Evolutionary conservation across 2,797 vertebrate genomes (phyloP), one percentile per base, ranked within the genome.

Genomic region (Chloroceryle inda): DNA sequence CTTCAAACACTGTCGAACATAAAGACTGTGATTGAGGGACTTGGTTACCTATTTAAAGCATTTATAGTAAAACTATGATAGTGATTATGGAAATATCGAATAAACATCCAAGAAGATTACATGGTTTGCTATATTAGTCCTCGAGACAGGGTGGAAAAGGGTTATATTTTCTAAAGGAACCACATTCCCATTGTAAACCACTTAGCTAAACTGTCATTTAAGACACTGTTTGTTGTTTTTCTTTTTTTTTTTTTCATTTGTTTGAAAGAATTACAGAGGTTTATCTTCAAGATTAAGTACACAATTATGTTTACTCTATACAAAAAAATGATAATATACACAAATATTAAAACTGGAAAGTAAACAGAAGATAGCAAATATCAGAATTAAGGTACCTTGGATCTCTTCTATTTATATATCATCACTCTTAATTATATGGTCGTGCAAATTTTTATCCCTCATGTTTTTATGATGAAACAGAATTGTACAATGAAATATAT

Each of bases 21-120:
- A 68, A 94, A 95, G 63, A 38, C 89, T 85, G 42, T 96, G 92
- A 88, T 81, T 95, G 88, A 94, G 94, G 95, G 67, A 31, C 29
- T 33, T 45, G 76, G 52, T 87, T 89, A 82, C 73, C 72, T 88
- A 94, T 94, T 96, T 97, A 95, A 95, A 96, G 74, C 31, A 33
- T 86, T 95, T 88, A 8, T 62, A 79, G 96, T 92, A 94, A 94
- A 44, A 19, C 56, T 35, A 50, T 92, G 42, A 63, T 91, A 94
- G 87, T 49, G 96, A 89, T 91, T 95, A 81, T 37, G 47, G 81
- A 95, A 77, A 56, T 79, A 94, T n/a, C 91, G 78, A 96, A 66
- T 62, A 90, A 67, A 93, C 92, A 91, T 69, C 37, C 35, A 75
- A 71, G 79, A 91, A 68, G 71, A 88, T 95, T 90, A 77, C 83